Percentiles rank a stretch among this genome's conserved stretches.
These are phyloP conservation scores for Trichomalopsis sarcophagae DNA, from an alignment of 1,140 invertebrate species.

Conservation along the genomic window DNA sequence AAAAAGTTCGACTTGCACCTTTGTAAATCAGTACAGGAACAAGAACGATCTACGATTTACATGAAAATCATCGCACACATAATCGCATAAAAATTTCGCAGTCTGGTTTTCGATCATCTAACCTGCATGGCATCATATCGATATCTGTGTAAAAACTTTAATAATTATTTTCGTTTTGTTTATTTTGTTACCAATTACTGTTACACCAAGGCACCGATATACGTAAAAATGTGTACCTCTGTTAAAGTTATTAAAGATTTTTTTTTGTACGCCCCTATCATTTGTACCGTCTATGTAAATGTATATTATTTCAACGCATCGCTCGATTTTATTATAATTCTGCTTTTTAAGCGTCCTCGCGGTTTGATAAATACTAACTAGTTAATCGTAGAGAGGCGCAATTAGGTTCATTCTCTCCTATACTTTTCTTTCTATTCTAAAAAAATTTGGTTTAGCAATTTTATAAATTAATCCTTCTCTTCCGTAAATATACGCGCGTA, in stretches of 20 bases:
- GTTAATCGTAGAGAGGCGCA: too few species aligned
- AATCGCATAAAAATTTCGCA: conserved; percentile 30
- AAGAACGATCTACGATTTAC: conserved; percentile 9
- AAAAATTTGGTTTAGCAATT: conserved; percentile 22
- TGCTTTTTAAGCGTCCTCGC: conserved; percentile 17
- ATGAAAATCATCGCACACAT: conserved; percentile 30
- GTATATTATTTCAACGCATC: conserved; percentile 17
- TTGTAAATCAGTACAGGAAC: conserved; percentile 10
- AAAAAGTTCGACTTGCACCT: not conserved
- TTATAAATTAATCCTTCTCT: conserved; percentile 35
- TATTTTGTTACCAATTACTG: not conserved
- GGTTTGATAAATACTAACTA: not conserved
- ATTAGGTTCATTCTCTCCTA: too few species aligned
- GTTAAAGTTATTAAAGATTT: not conserved
- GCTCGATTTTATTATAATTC: conserved; percentile 8
- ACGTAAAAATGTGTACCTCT: not conserved
- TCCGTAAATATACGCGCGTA: conserved; percentile 33
- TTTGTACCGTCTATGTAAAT: conserved; percentile 22
- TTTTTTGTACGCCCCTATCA: conserved; percentile 38
- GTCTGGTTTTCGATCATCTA: conserved; percentile 44
- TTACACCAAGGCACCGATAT: not conserved
- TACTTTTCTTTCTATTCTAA: not conserved
- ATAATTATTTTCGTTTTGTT: conserved; percentile 10
- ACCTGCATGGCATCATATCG: conserved; percentile 18
- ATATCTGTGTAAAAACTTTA: conserved; percentile 21